phyloP scores from a whole-genome alignment of 2,888 invertebrate genomes.

The Beris chalybata region DNA sequence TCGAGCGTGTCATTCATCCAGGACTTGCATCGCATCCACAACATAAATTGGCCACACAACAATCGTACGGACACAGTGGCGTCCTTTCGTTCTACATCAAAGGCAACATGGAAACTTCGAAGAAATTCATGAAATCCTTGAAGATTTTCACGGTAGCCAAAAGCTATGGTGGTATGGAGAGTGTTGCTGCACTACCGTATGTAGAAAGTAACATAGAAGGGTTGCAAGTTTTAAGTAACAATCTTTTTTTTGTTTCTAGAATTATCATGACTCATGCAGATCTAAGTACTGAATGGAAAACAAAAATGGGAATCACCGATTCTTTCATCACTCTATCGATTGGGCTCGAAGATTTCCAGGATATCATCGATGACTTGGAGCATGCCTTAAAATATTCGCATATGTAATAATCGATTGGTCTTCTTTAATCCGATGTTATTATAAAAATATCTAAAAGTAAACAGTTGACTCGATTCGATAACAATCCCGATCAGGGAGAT shows the following conservation, averaged over 20 bases:
- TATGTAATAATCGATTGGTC: no score
- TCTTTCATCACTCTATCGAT: constrained; percentile 84
- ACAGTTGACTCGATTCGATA: no score
- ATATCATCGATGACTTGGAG: constrained; percentile 81
- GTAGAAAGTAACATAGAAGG: constrained; percentile 49
- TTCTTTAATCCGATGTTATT: no score
- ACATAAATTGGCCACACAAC: constrained; percentile 74
- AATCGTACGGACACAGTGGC: constrained; percentile 87
- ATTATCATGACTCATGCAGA: constrained; percentile 95
- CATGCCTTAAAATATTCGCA: constrained; percentile 65
- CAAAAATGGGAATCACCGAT: constrained; percentile 77
- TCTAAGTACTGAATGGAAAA: constrained; percentile 74
- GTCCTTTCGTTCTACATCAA: constrained; percentile 87
- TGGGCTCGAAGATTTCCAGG: constrained; percentile 84
- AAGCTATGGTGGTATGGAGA: constrained; percentile 94
- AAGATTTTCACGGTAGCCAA: constrained; percentile 87
- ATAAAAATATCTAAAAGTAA: no score
- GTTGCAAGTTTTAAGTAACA: background rate
- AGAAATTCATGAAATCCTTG: constrained; percentile 71
- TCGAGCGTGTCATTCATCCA: constrained; percentile 82
- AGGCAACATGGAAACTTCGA: constrained; percentile 72
- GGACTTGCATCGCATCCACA: constrained; percentile 87
- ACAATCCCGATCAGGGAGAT: no score
- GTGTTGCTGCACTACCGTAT: constrained; percentile 91
- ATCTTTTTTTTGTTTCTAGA: constrained; percentile 55